phyloP scores from a whole-genome alignment of 2,113 vertebrate genomes.

The Oenanthe melanoleuca region DNA sequence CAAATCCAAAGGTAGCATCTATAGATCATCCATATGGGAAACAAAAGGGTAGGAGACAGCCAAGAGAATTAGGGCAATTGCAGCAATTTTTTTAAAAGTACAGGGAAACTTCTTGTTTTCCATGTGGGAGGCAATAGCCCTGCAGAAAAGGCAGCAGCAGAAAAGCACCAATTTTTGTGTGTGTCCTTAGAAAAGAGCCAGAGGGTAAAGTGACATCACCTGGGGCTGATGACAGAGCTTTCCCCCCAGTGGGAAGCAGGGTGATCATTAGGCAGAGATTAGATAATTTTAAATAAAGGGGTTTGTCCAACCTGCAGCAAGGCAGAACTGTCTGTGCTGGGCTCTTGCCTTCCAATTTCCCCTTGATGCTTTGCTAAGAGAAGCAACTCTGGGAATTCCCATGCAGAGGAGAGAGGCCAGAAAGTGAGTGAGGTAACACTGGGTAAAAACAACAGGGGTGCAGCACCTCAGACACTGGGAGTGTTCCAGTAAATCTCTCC shows the following conservation, averaged over 20 bases:
- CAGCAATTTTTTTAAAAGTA: neutral
- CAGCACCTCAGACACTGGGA: slow-evolving; percentile 6
- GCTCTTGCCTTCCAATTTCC: neutral
- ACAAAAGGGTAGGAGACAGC: neutral
- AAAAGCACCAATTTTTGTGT: neutral
- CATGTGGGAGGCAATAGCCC: neutral
- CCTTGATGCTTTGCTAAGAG: neutral
- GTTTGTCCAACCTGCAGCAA: neutral
- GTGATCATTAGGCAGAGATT: neutral
- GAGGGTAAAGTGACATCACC: neutral
- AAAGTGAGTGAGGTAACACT: neutral
- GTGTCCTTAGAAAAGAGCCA: neutral
- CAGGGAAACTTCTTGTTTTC: neutral
- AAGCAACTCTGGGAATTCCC: neutral
- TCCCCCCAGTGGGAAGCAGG: neutral
- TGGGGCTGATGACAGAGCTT: neutral
- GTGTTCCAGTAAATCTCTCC: neutral
- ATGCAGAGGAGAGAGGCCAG: neutral
- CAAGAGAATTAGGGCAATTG: neutral
- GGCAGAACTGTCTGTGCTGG: neutral
- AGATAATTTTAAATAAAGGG: neutral
- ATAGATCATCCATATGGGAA: neutral
- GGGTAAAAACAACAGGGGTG: neutral
- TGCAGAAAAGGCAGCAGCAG: neutral
- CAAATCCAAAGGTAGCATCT: neutral